Evolutionary conservation across 2,113 vertebrate genomes (phyloP).

Genomic region (Ceyx margarethae): DNA sequence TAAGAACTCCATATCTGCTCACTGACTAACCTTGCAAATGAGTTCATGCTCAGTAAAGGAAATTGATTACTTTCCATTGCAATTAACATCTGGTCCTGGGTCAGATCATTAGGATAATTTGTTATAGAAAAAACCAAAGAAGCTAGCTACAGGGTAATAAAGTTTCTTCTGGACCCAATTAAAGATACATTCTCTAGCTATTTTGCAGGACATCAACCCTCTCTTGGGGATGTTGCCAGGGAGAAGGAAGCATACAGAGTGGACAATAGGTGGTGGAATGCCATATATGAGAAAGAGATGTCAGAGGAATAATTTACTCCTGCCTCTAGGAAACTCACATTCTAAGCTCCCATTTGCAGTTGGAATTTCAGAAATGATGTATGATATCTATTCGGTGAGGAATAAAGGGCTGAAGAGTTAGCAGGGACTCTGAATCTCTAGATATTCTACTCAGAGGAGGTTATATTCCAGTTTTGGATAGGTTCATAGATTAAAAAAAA

Average conservation of each 20-base stretch:
- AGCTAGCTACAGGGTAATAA: constrained; percentile 75
- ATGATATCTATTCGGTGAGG: constrained; percentile 39
- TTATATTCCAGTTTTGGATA: not conserved
- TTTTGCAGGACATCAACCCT: not conserved
- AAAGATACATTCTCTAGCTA: constrained; percentile 57
- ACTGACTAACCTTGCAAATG: constrained; percentile 75
- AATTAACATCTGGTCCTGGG: constrained; percentile 84
- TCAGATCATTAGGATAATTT: constrained; percentile 85
- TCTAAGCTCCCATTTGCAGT: not conserved
- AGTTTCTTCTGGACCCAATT: constrained; percentile 77
- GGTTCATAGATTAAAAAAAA: not conserved
- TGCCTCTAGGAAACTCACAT: constrained; percentile 8
- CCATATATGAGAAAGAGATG: not conserved
- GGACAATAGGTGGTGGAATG: constrained; percentile 4
- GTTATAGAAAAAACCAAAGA: constrained; percentile 74
- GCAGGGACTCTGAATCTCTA: not conserved
- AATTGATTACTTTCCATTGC: constrained; percentile 86
- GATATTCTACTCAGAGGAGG: not conserved
- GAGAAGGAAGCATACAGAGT: constrained; percentile 10
- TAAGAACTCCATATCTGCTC: constrained; percentile 74
- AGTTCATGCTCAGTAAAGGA: constrained; percentile 80
- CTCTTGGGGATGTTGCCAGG: constrained; percentile 22
- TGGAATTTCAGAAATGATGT: constrained; percentile 51
- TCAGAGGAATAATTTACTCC: constrained; percentile 37
- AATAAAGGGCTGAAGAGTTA: constrained; percentile 25